A percentile compares a stretch with the other conserved stretches of the same genome.
Evolutionary conservation across 1,140 invertebrate genomes (phyloP).

Genomic region (Drosophila santomea): DNA sequence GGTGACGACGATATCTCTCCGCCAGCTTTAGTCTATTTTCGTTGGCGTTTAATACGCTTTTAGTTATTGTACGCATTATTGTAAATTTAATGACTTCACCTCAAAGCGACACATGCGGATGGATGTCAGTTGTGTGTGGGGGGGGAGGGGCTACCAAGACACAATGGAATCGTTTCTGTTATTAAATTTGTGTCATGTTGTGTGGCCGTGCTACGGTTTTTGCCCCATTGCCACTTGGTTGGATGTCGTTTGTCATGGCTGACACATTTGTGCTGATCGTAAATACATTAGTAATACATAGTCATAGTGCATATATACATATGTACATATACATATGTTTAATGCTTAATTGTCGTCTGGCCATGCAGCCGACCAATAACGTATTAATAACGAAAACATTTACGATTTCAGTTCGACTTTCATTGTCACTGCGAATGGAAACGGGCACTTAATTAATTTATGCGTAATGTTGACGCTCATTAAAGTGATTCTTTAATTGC

Average conservation of each 20-base stretch:
- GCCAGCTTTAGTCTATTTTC: slow-evolving; percentile 33
- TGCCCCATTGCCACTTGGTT: slow-evolving; percentile 68
- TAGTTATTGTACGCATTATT: slow-evolving; percentile 80
- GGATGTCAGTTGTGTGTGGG: background rate
- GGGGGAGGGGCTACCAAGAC: slow-evolving; percentile 29
- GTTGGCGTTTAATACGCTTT: slow-evolving; percentile 59
- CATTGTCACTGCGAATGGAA: slow-evolving; percentile 46
- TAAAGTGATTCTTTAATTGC: slow-evolving; percentile 69
- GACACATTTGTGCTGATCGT: slow-evolving; percentile 77
- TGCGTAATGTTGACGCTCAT: slow-evolving; percentile 61
- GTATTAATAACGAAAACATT: slow-evolving; percentile 73
- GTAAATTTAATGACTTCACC: slow-evolving; percentile 80
- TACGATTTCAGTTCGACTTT: slow-evolving; percentile 61
- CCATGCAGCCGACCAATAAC: slow-evolving; percentile 25
- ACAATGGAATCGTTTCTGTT: slow-evolving; percentile 63
- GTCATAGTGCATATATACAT: slow-evolving; percentile 43
- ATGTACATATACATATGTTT: slow-evolving; percentile 41
- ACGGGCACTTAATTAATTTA: slow-evolving; percentile 67
- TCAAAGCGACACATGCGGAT: slow-evolving; percentile 24
- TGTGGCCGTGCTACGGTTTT: slow-evolving; percentile 80
- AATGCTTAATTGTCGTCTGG: slow-evolving; percentile 22
- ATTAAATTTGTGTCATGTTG: slow-evolving; percentile 70
- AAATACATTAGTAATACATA: slow-evolving; percentile 75
- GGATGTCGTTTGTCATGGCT: slow-evolving; percentile 57
- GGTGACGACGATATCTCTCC: slow-evolving; percentile 33